phyloP scores from a whole-genome alignment of 2,797 vertebrate genomes.

The Sternotherus odoratus region DNA sequence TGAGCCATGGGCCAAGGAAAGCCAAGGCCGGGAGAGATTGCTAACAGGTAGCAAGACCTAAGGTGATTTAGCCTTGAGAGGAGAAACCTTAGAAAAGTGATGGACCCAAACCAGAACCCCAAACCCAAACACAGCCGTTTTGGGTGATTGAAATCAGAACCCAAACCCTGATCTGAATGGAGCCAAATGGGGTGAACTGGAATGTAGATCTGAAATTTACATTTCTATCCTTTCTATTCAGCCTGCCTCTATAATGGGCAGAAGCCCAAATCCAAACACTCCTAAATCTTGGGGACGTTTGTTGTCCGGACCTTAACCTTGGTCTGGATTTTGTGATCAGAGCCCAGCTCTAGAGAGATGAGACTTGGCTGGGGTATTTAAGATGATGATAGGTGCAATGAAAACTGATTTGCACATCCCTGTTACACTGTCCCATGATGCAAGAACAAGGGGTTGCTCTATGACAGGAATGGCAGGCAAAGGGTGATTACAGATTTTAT shows the following conservation, averaged over 20 bases:
- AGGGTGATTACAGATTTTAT: neutral
- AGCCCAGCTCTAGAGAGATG: neutral
- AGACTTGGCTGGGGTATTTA: too few relatives aligned
- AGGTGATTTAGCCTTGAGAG: neutral
- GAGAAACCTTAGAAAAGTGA: neutral
- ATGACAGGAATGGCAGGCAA: conserved; percentile 28
- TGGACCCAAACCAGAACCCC: too few relatives aligned
- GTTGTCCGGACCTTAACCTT: neutral
- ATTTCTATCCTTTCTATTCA: neutral
- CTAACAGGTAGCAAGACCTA: neutral
- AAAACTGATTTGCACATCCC: neutral
- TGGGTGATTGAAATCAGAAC: neutral
- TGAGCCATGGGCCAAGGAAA: neutral
- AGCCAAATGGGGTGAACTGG: neutral
- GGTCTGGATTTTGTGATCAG: neutral
- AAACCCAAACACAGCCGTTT: too few relatives aligned
- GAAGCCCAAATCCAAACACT: neutral
- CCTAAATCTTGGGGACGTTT: neutral
- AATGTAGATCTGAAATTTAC: neutral
- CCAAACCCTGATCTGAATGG: neutral
- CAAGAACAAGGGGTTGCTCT: neutral
- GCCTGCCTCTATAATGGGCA: neutral
- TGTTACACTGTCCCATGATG: neutral
- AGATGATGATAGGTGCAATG: neutral
- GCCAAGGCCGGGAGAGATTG: neutral